Base-by-base conservation (phyloP, 2,113 vertebrate species). In the Copsychus sechellarum region DNA sequence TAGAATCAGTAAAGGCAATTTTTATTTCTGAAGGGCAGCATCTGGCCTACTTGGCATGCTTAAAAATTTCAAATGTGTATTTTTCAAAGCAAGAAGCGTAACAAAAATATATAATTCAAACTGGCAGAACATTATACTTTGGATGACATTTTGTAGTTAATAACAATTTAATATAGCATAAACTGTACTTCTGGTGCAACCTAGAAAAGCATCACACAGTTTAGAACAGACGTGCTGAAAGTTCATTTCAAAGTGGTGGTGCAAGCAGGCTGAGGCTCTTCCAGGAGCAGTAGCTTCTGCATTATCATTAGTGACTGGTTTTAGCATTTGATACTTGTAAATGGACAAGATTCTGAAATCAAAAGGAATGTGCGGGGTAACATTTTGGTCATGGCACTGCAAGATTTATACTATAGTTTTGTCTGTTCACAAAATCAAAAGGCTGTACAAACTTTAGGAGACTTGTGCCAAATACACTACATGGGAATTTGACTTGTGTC, bases 1-100 rank as follows among this genome's bases (percentile, higher is more conserved):
- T 4, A 13, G 61, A 84, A 91, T 87, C 64, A 62, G 66, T 93
- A 92, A 96, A 81, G 71, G 70, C 48, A 81, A 77, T 93, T 94
- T 93, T 97, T 94, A 70, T 72, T 95, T 93, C 88, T 79, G 96
- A 97, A 97, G 95, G 83, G 66, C 79, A 97, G 73, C 77, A 92
- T 95, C 89, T 96, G 82, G 80, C 82, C 91, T 86, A 93, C 86
- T 87, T 94, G 88, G 88, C 67, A 83, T 2, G 5, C 60, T 90
- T 86, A 81, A 81, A 79, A 88, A 45, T 54, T 77, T 88, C 48
- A 70, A 90, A 70, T 81, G 56, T 81, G 62, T 58, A 36, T 81
- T 93, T 95, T 94, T 77, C 79, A 84, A 93, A 93, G 86, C 66
- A 85, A 86, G 95, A 96, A 92, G 47, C 20, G 4, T 74, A 93